Conservation (phyloP, 2,888 invertebrate species). For the Erpobdella octoculata region DNA sequence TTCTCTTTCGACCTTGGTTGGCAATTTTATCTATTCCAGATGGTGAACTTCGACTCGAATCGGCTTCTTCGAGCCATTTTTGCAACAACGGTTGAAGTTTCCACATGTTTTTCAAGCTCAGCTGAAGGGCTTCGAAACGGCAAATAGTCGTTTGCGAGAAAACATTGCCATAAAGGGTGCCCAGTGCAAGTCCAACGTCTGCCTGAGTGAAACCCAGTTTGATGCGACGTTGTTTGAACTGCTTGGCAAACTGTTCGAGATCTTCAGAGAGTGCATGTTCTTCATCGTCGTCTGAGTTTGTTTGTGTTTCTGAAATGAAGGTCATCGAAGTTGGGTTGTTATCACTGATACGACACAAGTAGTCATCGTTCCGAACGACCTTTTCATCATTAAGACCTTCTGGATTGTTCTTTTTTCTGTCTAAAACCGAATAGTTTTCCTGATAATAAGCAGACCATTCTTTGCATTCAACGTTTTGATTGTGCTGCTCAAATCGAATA, state of each 20-base stretch:
- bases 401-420: no score
- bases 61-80: slow-evolving; percentile 98
- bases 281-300: slow-evolving; percentile 59
- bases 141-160: slow-evolving; percentile 99
- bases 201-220: slow-evolving; percentile 98
- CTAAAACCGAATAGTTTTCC: no score
- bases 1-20: slow-evolving; percentile 68
- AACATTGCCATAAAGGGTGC: slow-evolving; percentile 96
- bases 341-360: no score
- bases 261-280: slow-evolving; percentile 95
- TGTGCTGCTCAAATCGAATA: no score
- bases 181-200: slow-evolving; percentile 93
- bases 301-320: no score
- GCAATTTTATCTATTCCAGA: slow-evolving; percentile 98
- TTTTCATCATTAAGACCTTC: no score
- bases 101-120: slow-evolving; percentile 99
- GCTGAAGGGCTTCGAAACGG: slow-evolving; percentile 94
- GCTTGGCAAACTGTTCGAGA: slow-evolving; percentile 96
- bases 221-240: slow-evolving; percentile 96
- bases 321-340: no score
- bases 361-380: no score
- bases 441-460: no score
- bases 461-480: no score
- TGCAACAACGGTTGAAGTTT: slow-evolving; percentile 94
- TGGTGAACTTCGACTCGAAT: slow-evolving; percentile 92